Percentiles rank a stretch among this genome's conserved stretches.
These are phyloP conservation scores for Nannospalax galili DNA, from an alignment of 2,113 vertebrate genomes.

Conservation along the genomic window DNA sequence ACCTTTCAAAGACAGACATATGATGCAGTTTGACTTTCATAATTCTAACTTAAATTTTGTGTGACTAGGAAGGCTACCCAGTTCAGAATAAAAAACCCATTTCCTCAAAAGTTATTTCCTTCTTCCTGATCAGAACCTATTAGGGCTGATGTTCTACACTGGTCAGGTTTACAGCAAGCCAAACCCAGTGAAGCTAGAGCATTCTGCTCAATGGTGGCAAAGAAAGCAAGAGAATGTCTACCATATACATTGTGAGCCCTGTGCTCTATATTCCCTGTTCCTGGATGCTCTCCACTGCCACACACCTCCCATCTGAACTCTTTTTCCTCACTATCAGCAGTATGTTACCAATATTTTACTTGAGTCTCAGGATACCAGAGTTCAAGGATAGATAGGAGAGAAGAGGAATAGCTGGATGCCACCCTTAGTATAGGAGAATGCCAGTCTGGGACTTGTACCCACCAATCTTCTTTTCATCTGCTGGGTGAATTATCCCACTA, in stretches of 20 bases:
- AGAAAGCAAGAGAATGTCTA: neutral
- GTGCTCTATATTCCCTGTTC: neutral
- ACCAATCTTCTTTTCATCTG: neutral
- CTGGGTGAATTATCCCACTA: neutral
- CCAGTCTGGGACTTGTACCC: neutral
- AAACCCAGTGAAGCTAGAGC: neutral
- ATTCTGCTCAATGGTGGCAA: neutral
- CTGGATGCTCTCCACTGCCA: too few species aligned
- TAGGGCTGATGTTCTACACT: neutral
- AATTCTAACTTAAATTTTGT: neutral
- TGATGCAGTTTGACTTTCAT: neutral
- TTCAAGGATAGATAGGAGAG: neutral
- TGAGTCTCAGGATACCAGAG: neutral
- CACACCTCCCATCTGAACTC: neutral
- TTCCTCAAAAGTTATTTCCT: neutral
- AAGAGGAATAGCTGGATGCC: neutral
- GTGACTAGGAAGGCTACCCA: neutral
- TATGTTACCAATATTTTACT: neutral
- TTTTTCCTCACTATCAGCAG: neutral
- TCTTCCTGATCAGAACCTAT: neutral
- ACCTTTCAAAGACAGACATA: neutral
- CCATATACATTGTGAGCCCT: neutral
- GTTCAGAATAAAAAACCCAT: neutral
- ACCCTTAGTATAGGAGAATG: neutral
- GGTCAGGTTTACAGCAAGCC: neutral